These are phyloP conservation scores for Leptopilina clavipes DNA, from an alignment of 1,140 invertebrate species.

Conservation along the genomic window DNA sequence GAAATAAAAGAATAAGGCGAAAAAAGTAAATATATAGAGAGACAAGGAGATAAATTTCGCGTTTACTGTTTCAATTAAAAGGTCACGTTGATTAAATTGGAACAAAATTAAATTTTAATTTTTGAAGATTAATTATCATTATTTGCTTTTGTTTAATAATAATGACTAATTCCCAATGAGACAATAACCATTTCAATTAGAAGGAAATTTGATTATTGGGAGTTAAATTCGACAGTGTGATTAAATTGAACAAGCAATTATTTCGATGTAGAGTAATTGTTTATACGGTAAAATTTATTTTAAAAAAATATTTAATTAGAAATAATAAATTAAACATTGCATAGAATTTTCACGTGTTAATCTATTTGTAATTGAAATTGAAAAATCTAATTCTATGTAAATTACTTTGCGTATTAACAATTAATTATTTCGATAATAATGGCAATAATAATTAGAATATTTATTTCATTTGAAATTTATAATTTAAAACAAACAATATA, in stretches of 20 bases:
- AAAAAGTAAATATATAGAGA: too few species aligned
- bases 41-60: background rate
- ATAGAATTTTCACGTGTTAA: too few species aligned
- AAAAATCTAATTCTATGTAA: too few species aligned
- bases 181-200: slow-evolving; percentile 5
- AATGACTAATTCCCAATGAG: background rate
- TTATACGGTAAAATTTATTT: background rate
- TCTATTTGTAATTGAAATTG: too few species aligned
- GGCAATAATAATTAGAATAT: too few species aligned
- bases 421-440: too few species aligned
- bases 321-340: background rate
- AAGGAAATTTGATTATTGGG: slow-evolving; percentile 16
- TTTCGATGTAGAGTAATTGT: background rate
- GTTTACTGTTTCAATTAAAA: background rate
- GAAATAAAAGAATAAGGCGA: too few species aligned
- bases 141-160: background rate
- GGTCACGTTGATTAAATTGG: background rate
- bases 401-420: too few species aligned
- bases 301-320: background rate
- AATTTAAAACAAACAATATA: too few species aligned
- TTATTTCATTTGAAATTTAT: too few species aligned
- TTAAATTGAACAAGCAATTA: background rate
- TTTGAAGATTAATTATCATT: slow-evolving; percentile 20
- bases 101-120: background rate
- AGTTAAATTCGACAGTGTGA: background rate